Conservation (phyloP, 2,797 vertebrate species). For the Columba guinea region DNA sequence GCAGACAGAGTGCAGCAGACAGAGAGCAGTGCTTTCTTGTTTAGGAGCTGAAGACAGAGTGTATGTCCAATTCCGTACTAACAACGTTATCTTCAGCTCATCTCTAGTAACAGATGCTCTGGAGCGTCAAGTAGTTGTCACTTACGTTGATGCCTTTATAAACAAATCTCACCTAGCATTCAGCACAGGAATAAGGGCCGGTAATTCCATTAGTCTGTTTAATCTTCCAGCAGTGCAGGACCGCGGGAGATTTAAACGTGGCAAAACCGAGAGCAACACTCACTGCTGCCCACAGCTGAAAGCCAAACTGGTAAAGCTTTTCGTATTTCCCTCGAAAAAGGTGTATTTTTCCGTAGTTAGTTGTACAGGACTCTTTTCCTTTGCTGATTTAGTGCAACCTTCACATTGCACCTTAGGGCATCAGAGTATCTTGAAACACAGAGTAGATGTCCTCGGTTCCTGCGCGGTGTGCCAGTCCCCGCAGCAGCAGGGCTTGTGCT, state of each 20-base stretch:
- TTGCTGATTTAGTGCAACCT: not conserved
- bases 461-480: not conserved
- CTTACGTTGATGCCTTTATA: not conserved
- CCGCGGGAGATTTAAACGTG: too few relatives aligned
- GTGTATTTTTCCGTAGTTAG: not conserved
- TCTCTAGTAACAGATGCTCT: not conserved
- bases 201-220: not conserved
- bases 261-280: too few relatives aligned
- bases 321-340: not conserved
- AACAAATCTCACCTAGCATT: not conserved
- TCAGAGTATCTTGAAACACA: not conserved
- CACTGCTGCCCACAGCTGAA: not conserved
- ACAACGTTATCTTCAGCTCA: slow-evolving; percentile 17
- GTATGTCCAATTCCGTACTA: not conserved
- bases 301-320: not conserved
- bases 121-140: not conserved
- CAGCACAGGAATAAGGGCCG: not conserved
- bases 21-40: slow-evolving; percentile 5
- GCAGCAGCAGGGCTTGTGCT: not conserved
- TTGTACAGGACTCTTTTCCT: not conserved
- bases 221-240: not conserved
- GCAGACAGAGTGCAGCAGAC: not conserved
- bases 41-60: not conserved
- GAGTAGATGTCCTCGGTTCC: not conserved
- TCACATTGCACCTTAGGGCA: not conserved